Percentiles rank a stretch among this genome's conserved stretches.
These are phyloP conservation scores for Pantherophis guttatus DNA, from an alignment of 2,113 vertebrate genomes.

Conservation along the genomic window DNA sequence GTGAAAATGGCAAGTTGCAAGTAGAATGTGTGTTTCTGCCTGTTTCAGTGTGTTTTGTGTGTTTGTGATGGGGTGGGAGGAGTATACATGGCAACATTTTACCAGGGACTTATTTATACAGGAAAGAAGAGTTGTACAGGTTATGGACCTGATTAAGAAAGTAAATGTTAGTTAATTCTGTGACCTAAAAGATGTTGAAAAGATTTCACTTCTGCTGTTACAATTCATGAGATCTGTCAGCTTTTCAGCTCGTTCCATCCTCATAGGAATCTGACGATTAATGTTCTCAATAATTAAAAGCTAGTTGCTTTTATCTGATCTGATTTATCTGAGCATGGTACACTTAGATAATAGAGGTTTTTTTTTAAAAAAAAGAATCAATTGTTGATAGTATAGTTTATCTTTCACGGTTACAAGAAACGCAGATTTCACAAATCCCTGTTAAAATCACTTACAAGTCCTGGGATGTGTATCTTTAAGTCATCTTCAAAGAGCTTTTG, in stretches of 20 bases:
- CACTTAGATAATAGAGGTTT: constrained; percentile 18
- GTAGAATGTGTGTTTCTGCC: constrained; percentile 13
- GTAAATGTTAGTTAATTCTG: constrained; percentile 42
- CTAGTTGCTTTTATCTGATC: constrained; percentile 12
- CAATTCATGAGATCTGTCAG: constrained; percentile 31
- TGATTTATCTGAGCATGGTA: constrained; percentile 7
- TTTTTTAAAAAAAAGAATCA: neutral
- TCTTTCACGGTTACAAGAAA: constrained; percentile 3
- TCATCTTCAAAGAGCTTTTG: neutral
- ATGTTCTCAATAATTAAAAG: neutral
- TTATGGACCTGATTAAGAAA: constrained; percentile 12
- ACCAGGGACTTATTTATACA: constrained; percentile 9
- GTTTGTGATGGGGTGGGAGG: neutral
- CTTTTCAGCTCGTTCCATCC: neutral
- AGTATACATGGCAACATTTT: neutral
- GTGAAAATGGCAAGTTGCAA: constrained; percentile 26
- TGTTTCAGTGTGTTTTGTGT: constrained; percentile 5
- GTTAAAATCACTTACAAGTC: constrained; percentile 20
- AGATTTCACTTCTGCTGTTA: constrained; percentile 34
- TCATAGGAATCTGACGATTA: constrained; percentile 12
- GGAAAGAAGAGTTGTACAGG: constrained; percentile 1
- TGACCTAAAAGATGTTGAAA: constrained; percentile 20
- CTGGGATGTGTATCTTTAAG: constrained; percentile 20
- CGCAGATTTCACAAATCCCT: constrained; percentile 7
- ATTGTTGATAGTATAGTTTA: neutral